Base-by-base conservation (phyloP, 92 coral and sea anemone genomes). In the Porites lobata region DNA sequence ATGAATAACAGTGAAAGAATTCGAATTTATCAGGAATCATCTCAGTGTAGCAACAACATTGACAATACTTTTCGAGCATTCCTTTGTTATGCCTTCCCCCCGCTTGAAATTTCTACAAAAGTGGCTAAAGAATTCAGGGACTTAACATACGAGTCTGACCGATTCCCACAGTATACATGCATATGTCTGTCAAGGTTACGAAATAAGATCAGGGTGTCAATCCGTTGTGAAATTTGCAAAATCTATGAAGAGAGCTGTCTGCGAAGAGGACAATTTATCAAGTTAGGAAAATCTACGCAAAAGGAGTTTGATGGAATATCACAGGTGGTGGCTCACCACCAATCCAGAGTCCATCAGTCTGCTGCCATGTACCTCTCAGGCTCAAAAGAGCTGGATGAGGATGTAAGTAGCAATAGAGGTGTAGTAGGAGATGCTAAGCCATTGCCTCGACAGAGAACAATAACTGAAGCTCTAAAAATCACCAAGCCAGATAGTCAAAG, bases 301-400 rank as follows among this genome's bases (percentile, higher is more conserved):
- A 53, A 75, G 65, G 6, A 1, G 8, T 75, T 75, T 21, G 79
- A 75, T 54, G 79, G 79, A 17, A 20, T 75, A 75, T 20, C 65
- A 1, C 79, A 75, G 65, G 66, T 75, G 8, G 12, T 75, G 6
- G 65, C 79, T 8, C 79, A 75, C 22, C 21, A 20, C 5, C 79
- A 75, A 75, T 75, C 79, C 64, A 75, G 50, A 20, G 18, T 75
- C 20, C 79, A 75, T 21, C 79, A 75, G 56, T 64, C 47, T 3
- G 65, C 65, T 20, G 79, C 65, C 24, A 2, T 8, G 3, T 75
- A 75, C 56, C 19, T 75, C 2, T 75, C 79, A 21, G 65, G 79
- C 6, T 32, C 19, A 2, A 73, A 73, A 17, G 62, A 50, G 15
- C 19, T 10, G 50, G 6, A 15, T 5, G n/a, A 18, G 2, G 32